Base-by-base conservation (phyloP, 1,140 invertebrate genomes). In the Neodiprion fabricii region DNA sequence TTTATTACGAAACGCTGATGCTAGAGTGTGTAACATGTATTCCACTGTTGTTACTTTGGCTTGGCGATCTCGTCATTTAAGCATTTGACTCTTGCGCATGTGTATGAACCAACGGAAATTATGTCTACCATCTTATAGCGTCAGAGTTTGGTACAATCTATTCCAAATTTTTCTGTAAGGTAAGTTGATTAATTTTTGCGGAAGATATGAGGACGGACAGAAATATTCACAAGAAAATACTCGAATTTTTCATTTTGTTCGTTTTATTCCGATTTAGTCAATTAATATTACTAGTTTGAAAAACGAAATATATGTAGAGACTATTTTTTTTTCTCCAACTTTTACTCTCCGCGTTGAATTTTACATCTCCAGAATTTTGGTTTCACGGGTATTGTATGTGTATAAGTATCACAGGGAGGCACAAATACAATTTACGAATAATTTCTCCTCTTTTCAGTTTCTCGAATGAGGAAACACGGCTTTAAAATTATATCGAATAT, bases 101-200 rank as follows among this genome's bases (percentile, higher is more conserved):
- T 69, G 68, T 47, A 14, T 12, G 68, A 69, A 69, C 14, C 23
- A 47, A 69, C 21, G 68, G 28, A 40, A 40, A 69, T 12, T 23
- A 23, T 12, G 21, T 28, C 47, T 12, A 14, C 5, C 21, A 69
- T 69, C 7, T 47, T 23, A 69, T 28, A 69, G 68, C 68, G 21
- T 69, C 68, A 69, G 68, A 12, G 68, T 69, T 69, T 69, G 4
- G 21, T 47, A 23, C 82, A 84, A 81, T 83, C 81, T 83, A 84
- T 84, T 84, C 77, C 81, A 81, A 86, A 84, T 81, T 85, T 77
- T 68, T 83, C 73, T 81, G 73, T 83, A 82, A 82, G 80, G 78
- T 85, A 84, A 84, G 81, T 84, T 85, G 77, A 79, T 79, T 76
- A 78, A 77, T 79, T 73, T 80, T 83, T 78, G 66, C 74, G 70